These are phyloP conservation scores for Formicarius rufipectus DNA, from an alignment of 2,113 vertebrate species.

Conservation along the genomic window DNA sequence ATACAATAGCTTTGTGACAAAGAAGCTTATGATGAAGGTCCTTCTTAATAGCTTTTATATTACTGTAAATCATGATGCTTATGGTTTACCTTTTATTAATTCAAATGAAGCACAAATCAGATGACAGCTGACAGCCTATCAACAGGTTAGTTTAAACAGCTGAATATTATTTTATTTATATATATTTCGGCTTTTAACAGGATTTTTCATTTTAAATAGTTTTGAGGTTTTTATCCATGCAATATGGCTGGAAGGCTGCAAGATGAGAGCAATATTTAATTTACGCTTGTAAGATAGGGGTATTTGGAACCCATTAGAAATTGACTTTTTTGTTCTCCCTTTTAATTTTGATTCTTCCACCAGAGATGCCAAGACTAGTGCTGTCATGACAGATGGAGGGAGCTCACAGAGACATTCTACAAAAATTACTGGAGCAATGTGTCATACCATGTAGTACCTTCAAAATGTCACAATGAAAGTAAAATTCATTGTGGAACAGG, in stretches of 20 bases:
- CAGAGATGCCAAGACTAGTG: slow-evolving; percentile 66
- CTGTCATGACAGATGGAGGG: slow-evolving; percentile 67
- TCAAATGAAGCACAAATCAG: slow-evolving; percentile 64
- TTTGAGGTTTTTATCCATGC: not conserved
- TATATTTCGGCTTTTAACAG: slow-evolving; percentile 57
- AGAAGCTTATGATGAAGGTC: slow-evolving; percentile 61
- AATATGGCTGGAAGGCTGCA: slow-evolving; percentile 34
- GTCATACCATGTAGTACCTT: slow-evolving; percentile 54
- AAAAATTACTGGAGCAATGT: slow-evolving; percentile 65
- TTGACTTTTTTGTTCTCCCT: slow-evolving; percentile 50
- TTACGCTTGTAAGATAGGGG: slow-evolving; percentile 44
- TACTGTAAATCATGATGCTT: slow-evolving; percentile 58
- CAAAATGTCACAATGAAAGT: slow-evolving; percentile 56
- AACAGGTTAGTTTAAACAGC: slow-evolving; percentile 63
- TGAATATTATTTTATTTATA: slow-evolving; percentile 48
- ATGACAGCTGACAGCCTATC: slow-evolving; percentile 59
- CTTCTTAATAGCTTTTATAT: slow-evolving; percentile 61
- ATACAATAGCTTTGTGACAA: slow-evolving; percentile 61
- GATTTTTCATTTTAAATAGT: slow-evolving; percentile 53
- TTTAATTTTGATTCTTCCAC: slow-evolving; percentile 68
- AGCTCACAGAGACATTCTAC: slow-evolving; percentile 36
- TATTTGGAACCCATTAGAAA: slow-evolving; percentile 63
- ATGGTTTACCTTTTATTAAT: slow-evolving; percentile 65
- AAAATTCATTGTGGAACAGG: slow-evolving; percentile 12
- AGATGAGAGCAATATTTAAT: slow-evolving; percentile 63